phyloP scores from a whole-genome alignment of 2,113 vertebrate species.

The Platycercus adscitus region DNA sequence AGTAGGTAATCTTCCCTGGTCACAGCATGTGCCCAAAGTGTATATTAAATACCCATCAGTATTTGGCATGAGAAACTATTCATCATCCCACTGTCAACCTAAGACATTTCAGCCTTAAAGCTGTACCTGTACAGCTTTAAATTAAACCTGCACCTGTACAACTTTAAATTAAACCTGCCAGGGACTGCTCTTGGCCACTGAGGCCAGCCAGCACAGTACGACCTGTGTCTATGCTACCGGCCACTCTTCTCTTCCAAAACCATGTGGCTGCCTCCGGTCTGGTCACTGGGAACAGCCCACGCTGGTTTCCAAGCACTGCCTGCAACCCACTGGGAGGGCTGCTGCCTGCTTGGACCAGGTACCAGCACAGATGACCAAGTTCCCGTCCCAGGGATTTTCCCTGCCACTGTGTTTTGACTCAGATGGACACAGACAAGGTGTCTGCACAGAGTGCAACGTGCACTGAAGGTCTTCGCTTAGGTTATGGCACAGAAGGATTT shows the following conservation, averaged over 20 bases:
- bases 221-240: background rate
- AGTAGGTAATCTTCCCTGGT: conserved; percentile 18
- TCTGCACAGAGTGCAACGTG: background rate
- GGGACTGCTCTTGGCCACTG: background rate
- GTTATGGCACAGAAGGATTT: background rate
- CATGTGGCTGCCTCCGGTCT: conserved; percentile 16
- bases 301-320: conserved; percentile 30
- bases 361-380: conserved; percentile 21
- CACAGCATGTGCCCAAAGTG: conserved; percentile 39
- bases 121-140: background rate
- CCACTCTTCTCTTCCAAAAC: conserved; percentile 1
- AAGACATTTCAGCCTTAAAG: conserved; percentile 10
- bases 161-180: background rate
- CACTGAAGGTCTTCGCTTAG: background rate
- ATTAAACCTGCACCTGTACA: background rate
- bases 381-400: conserved; percentile 55
- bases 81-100: background rate
- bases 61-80: background rate
- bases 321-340: conserved; percentile 37
- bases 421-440: background rate
- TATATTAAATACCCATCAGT: conserved; percentile 45
- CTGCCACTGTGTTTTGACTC: conserved; percentile 29
- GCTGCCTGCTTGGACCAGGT: conserved; percentile 29
- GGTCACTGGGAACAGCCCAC: conserved; percentile 18
- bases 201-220: background rate